Conservation (phyloP, 2,797 vertebrate genomes). For the Lagocephalus sceleratus region DNA sequence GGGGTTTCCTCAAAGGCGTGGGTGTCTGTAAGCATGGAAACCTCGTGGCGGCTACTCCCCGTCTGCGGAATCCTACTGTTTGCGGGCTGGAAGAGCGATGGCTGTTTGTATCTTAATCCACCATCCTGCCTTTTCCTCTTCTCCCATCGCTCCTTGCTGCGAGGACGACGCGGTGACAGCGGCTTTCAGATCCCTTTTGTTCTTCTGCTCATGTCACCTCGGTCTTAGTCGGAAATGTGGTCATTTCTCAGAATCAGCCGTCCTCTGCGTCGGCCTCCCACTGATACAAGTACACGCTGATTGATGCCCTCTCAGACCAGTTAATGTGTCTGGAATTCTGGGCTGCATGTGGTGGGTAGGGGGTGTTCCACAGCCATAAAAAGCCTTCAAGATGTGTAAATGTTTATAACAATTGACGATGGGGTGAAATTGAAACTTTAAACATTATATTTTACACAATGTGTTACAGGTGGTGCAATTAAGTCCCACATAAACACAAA, state of each 20-base stretch:
- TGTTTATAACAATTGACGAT: not conserved
- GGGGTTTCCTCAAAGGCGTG: no score
- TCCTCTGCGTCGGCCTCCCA: slow-evolving; percentile 2
- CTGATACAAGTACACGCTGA: slow-evolving; percentile 12
- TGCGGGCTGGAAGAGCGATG: slow-evolving; percentile 22
- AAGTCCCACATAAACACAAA: no score
- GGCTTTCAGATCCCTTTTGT: not conserved
- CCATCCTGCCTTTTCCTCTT: not conserved
- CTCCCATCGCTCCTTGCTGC: not conserved
- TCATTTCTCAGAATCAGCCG: slow-evolving; percentile 45
- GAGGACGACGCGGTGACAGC: not conserved
- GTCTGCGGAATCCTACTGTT: slow-evolving; percentile 33
- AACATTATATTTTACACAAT: slow-evolving; percentile 3
- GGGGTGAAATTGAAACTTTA: slow-evolving; percentile 4
- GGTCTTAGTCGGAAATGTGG: not conserved
- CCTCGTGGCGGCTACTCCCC: not conserved
- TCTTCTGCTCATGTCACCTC: slow-evolving; percentile 6
- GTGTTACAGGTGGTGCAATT: not conserved
- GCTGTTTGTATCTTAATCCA: slow-evolving; percentile 17
- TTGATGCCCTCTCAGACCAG: no score
- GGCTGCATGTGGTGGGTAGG: no score
- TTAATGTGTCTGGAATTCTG: no score
- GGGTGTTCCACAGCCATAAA: no score
- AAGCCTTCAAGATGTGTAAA: not conserved
- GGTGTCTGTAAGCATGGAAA: not conserved